Base-by-base conservation (phyloP, 1,140 invertebrate species). In the Ceratitis capitata region DNA sequence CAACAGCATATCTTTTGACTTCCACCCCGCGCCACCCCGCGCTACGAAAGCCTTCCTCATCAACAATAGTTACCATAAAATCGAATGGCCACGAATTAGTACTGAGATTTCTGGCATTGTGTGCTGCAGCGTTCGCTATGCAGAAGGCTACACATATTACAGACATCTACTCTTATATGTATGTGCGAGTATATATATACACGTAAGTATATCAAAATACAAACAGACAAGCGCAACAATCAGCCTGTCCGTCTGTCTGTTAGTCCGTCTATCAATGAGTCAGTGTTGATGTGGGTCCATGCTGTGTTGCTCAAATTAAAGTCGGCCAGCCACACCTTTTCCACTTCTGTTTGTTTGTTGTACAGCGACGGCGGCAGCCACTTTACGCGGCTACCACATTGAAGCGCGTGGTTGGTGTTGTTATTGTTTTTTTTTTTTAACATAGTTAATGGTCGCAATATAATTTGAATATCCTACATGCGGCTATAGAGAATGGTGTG, bases 391-490 rank as follows among this genome's bases (percentile, higher is more conserved):
- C 12, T 39, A 32, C 35, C 7, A 12, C n/a, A 14, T 0, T 26
- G 7, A 6, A 23, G 29, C 23, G 12, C 12, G 39, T 51, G 51
- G 26, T 83, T 53, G 26, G 23, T 83, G 47, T 51, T 82, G 12
- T 82, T 82, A 12, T 47, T 82, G 19, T 82, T 42, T 16, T 47
- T 23, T 45, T 47, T 83, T 83, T 83, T 89, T 88, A 90, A 89
- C 89, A 90, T 88, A 90, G 90, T 90, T 90, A 90, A 90, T 90
- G 89, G 89, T 89, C 89, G 88, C 88, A 88, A 83, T 90, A 90
- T 90, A 90, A 90, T 90, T 90, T 89, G 88, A 89, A 88, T 85
- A 78, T 35, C 6, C 56, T 26, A 61, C 23, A 61, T 61, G 3
- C 6, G n/a, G n/a, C n/a, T n/a, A n/a, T n/a, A n/a, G n/a, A n/a